Base-by-base conservation (phyloP, 2,113 vertebrate species). In the Phaethornis superciliosus region DNA sequence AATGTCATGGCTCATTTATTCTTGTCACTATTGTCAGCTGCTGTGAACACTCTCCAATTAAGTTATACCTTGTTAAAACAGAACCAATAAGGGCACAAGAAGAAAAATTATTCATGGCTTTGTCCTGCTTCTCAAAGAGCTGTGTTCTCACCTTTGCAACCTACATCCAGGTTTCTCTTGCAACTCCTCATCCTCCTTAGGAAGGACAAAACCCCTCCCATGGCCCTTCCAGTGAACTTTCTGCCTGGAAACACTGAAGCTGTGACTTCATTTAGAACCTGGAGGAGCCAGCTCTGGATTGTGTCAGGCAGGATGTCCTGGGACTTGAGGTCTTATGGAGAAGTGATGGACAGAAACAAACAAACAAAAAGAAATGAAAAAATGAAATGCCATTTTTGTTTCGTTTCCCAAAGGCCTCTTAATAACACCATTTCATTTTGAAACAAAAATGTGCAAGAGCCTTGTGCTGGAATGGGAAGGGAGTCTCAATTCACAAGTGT, bases 401-500 rank as follows among this genome's bases (percentile, higher is more conserved):
- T 89, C 27, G 56, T 89, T 96, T 95, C 95, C 87, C 78, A 70
- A 55, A 88, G 94, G 91, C 22, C 70, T 85, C 56, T 55, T 95
- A n/a, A n/a, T 91, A 96, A 80, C 54, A 69, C 72, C 1, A 3
- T 89, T 93, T 85, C 49, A 67, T 89, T 94, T 58, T 1, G 58
- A 91, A 92, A 82, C 49, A 81, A 85, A 78, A 94, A 96, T 35
- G 46, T 85, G 54, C 3, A 19, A 95, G 67, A 64, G 74, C 62
- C 2, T 7, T 68, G 81, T 85, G 74, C 55, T 90, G 87, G 84
- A 94, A 68, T 16, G 27, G 78, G 91, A 92, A 89, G 82, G 81
- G 4, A 21, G 87, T 85, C 91, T 85, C 95, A 95, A 87, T 92
- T 82, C 94, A 94, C 86, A 92, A 85, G 87, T n/a, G 89, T 93